Evolutionary conservation across 2,113 vertebrate species (phyloP), one percentile per base, ranked within the genome.

Genomic region (Cyphomyrus plagiostoma): DNA sequence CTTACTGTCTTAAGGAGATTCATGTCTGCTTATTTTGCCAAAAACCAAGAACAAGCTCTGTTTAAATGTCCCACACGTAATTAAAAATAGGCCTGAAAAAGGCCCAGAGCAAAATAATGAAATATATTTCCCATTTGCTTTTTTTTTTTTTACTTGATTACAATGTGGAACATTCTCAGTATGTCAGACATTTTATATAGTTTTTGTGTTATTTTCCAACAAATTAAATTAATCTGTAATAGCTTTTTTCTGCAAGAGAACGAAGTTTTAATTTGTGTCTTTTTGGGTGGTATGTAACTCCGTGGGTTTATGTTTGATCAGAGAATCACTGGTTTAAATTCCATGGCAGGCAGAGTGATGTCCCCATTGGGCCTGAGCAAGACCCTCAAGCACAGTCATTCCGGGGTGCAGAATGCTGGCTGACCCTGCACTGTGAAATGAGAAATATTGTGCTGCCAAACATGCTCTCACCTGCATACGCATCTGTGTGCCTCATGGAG

Each of bases 91-190:
- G 26, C 10, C 46, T 26, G 83, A 50, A 49, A 84, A 83, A 85
- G 8, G 4, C 45, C 83, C 46, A 85, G 11, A 85, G 23, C 23
- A 50, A 13, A 85, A n/a, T 85, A 5, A 10, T 84, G 17, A 84
- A 19, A 46, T 83, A 48, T n/a, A 11, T 50, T 50, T 21, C 46
- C 10, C 49, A 50, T 85, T 85, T 49, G 30, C 5, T 17, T 49
- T 48, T 84, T 83, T n/a, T 82, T 39, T 82, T 42, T 85, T 85
- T 85, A 48, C 21, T 48, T 85, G 42, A 85, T n/a, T 85, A 21
- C 21, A 26, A 0, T 49, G 21, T 85, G 23, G 13, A 77, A 77
- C 19, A 48, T 46, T 85, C 23, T 85, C 46, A 85, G 45, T 48
- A n/a, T 5, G 49, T 85, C 21, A 49, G 48, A 85, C n/a, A 85